A percentile compares a stretch with the other conserved stretches of the same genome.
These are phyloP conservation scores for Sceloporus tristichus DNA, from an alignment of 2,113 vertebrate species.

Conservation along the genomic window DNA sequence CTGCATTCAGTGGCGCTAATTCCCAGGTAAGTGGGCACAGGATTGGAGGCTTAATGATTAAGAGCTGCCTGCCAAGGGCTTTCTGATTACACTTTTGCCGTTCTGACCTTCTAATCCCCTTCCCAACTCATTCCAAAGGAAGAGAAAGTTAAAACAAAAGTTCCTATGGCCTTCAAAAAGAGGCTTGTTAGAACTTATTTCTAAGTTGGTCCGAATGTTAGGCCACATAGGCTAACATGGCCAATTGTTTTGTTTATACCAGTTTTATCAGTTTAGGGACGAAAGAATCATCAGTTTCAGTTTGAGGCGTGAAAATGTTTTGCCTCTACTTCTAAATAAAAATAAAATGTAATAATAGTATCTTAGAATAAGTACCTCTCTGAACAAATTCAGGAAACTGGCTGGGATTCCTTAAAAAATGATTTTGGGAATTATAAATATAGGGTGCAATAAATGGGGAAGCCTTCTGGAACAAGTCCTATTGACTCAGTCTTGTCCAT, in stretches of 20 bases:
- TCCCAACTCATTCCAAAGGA: not conserved
- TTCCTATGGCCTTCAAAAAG: not conserved
- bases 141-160: not conserved
- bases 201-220: not conserved
- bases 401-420: not conserved
- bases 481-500: not conserved
- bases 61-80: constrained; percentile 2
- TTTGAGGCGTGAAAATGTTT: not conserved
- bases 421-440: not conserved
- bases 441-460: not conserved
- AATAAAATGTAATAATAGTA: not conserved
- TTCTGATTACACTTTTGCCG: not conserved
- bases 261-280: not conserved
- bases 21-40: not conserved
- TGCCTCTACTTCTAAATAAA: not conserved
- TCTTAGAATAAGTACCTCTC: not conserved
- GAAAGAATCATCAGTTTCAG: not conserved
- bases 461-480: not conserved
- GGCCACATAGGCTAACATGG: no score
- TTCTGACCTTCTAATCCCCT: not conserved
- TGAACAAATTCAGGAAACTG: not conserved
- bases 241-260: not conserved
- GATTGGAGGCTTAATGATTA: not conserved
- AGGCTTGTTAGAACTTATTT: not conserved
- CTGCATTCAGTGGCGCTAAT: not conserved